These are phyloP conservation scores for Hycleus cichorii DNA, from an alignment of 1,140 invertebrate genomes.

Conservation along the genomic window DNA sequence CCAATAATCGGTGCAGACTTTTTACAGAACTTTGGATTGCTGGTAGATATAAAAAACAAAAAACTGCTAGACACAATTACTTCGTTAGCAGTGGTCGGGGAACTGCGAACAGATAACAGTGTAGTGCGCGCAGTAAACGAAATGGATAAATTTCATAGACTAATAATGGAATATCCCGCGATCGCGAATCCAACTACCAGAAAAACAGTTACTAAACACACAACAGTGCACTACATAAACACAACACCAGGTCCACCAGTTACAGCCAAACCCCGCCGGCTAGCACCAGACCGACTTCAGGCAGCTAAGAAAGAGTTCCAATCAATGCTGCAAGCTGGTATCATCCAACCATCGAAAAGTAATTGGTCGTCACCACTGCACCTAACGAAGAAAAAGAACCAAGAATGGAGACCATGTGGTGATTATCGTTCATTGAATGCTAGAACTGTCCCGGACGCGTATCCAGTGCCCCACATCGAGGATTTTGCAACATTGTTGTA, in stretches of 20 bases:
- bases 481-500: constrained; percentile 33
- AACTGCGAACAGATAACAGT: not conserved
- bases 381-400: constrained; percentile 29
- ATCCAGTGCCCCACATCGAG: constrained; percentile 27
- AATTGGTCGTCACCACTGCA: constrained; percentile 34
- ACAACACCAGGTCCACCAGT: constrained; percentile 33
- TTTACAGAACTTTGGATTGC: not conserved
- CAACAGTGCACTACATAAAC: constrained; percentile 15
- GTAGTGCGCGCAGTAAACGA: constrained; percentile 16
- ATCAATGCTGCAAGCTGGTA: constrained; percentile 23
- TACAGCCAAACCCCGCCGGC: constrained; percentile 24
- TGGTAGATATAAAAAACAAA: not conserved
- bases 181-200: constrained; percentile 17
- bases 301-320: constrained; percentile 32
- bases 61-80: constrained; percentile 6
- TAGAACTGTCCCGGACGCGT: constrained; percentile 33
- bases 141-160: constrained; percentile 27
- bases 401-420: constrained; percentile 34
- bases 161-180: too few species aligned
- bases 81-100: not conserved
- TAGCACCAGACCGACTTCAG: constrained; percentile 30
- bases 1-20: constrained; percentile 42
- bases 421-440: constrained; percentile 36
- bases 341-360: constrained; percentile 37
- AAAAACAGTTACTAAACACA: constrained; percentile 1